These are phyloP conservation scores for Candoia aspera DNA, from an alignment of 2,113 vertebrate genomes.

Conservation along the genomic window DNA sequence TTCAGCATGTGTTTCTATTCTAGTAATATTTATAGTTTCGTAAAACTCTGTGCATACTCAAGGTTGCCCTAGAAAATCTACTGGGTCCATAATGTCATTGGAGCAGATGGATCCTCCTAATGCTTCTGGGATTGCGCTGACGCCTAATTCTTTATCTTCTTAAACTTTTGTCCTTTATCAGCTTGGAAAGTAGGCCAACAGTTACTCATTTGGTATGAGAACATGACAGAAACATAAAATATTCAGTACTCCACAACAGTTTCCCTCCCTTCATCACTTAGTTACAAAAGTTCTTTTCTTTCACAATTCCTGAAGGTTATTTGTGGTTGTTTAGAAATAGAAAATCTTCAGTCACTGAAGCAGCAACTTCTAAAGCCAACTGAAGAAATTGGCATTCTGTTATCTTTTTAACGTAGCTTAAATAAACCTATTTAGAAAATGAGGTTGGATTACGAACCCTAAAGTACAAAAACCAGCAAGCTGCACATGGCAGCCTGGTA, in stretches of 20 bases:
- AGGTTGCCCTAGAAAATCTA: not conserved
- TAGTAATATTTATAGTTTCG: not conserved
- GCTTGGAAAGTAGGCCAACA: conserved; percentile 40
- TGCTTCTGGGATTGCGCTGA: not conserved
- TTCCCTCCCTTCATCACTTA: conserved; percentile 3
- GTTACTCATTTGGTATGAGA: conserved; percentile 34
- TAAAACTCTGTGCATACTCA: not conserved
- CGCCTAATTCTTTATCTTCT: conserved; percentile 25
- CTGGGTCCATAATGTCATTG: not conserved
- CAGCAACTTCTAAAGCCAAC: not conserved
- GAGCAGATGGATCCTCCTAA: conserved; percentile 17
- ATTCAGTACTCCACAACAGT: conserved; percentile 38
- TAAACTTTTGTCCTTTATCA: conserved; percentile 27
- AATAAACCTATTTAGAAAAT: not conserved
- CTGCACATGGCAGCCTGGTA: not conserved
- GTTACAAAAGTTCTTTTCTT: conserved; percentile 14
- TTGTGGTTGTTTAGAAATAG: not conserved
- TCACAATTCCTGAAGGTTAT: not conserved
- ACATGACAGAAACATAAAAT: conserved; percentile 43
- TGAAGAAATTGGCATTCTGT: not conserved
- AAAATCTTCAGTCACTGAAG: not conserved
- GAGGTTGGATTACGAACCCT: not conserved
- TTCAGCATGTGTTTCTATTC: not conserved
- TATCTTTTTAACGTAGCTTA: conserved; percentile 20
- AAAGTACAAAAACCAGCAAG: not conserved